Base-by-base conservation (phyloP, 2,113 vertebrate genomes). In the Xiphorhynchus elegans region DNA sequence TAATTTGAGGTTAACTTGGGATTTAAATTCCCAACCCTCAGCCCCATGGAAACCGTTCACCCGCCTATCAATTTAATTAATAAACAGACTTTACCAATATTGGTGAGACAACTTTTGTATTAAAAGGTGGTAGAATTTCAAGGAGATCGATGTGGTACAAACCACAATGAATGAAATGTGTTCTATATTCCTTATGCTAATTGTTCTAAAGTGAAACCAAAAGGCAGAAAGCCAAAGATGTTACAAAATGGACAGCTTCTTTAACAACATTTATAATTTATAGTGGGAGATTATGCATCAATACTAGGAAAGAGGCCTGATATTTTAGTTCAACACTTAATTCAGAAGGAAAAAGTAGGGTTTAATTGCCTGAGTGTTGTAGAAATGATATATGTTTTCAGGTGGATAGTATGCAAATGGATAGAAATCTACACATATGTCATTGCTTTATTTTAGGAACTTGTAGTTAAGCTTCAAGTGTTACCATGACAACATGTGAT, bases 401-500 rank as follows among this genome's bases (percentile, higher is more conserved):
- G 66, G 81, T 87, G 68, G 42, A 79, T 60, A 84, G 76, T 84
- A 89, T 79, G 95, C 76, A 95, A 94, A 94, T 87, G 60, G 50
- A 53, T 60, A 94, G 81, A 95, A 95, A 95, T 28, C 59, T 92
- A 92, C 78, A 85, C 81, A 91, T 86, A 95, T 91, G 87, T 74
- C 91, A 93, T 59, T 68, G 81, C 44, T 89, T 95, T 95, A 95
- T 98, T 98, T 98, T 97, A 96, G 89, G 96, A 96, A 96, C 69
- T 91, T 24, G 68, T 39, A 72, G 90, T 95, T 97, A 93, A 89
- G n/a, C 70, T 96, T 91, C 74, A 95, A 95, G 75, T 26, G 97
- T 98, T 98, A 95, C 97, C 96, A 98, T 98, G 97, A 92, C 98
- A 98, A 98, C 93, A 0, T 50, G 17, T 80, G 76, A 95, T 93